Evolutionary conservation across 2,797 vertebrate species (phyloP).

Genomic region (Pristis pectinata): DNA sequence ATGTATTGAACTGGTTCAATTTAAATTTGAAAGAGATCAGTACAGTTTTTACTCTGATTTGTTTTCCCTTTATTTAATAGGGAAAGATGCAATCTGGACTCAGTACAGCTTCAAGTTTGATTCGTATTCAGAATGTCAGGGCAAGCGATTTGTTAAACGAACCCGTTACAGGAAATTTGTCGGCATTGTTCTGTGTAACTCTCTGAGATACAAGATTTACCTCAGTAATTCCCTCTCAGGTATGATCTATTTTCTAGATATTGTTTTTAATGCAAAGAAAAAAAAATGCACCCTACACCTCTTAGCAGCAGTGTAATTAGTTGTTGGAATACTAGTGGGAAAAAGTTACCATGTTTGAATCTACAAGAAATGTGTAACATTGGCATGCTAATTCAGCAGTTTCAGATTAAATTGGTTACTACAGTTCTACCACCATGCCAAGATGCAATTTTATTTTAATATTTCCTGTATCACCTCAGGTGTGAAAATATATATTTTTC

Average conservation of each 20-base stretch:
- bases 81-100: constrained; percentile 96
- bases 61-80: constrained; percentile 48
- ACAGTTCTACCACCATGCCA: background rate
- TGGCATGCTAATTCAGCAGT: background rate
- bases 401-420: background rate
- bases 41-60: background rate
- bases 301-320: background rate
- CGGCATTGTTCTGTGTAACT: constrained; percentile 95
- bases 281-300: too few species aligned
- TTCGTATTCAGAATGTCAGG: constrained; percentile 84
- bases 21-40: background rate
- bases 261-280: background rate
- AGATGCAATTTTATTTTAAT: background rate
- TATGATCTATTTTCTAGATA: constrained; percentile 52
- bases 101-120: constrained; percentile 85
- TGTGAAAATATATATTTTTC: background rate
- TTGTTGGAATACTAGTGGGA: background rate
- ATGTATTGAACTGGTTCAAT: background rate
- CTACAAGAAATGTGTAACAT: background rate
- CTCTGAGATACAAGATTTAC: constrained; percentile 97
- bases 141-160: constrained; percentile 85
- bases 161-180: constrained; percentile 99
- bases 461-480: background rate
- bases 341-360: background rate
- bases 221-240: constrained; percentile 90